Conservation (phyloP, 2,113 vertebrate genomes). For the Scytalopus superciliaris region DNA sequence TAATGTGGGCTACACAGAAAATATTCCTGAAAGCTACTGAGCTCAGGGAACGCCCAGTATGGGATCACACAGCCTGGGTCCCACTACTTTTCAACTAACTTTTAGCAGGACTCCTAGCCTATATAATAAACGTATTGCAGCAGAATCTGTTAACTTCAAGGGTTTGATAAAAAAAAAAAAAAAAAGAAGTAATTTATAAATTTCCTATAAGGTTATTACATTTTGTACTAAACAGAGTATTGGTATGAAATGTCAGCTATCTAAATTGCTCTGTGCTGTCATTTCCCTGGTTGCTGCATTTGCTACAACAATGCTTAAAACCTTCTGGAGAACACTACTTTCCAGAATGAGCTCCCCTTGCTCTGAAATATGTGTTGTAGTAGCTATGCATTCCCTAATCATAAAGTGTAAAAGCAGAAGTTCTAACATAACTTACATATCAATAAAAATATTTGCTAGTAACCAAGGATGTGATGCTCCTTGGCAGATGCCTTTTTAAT, state of each 20-base stretch:
- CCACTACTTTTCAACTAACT: background rate
- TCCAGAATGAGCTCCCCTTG: background rate
- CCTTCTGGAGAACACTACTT: background rate
- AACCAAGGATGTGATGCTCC: background rate
- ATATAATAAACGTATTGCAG: background rate
- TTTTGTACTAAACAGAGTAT: background rate
- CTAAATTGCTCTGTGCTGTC: background rate
- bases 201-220: background rate
- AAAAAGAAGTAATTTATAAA: background rate
- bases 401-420: slow-evolving; percentile 15
- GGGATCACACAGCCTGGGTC: background rate
- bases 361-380: background rate
- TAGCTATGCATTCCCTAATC: background rate
- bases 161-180: background rate
- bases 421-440: slow-evolving; percentile 28
- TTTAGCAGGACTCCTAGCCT: background rate
- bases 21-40: background rate
- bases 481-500: slow-evolving; percentile 16
- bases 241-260: background rate
- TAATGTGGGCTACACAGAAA: background rate
- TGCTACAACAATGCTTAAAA: background rate
- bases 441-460: slow-evolving; percentile 48
- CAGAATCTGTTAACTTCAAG: background rate
- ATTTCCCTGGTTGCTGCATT: background rate
- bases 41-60: background rate